Base-by-base conservation (phyloP, 1,140 invertebrate species). In the Planococcus citri region DNA sequence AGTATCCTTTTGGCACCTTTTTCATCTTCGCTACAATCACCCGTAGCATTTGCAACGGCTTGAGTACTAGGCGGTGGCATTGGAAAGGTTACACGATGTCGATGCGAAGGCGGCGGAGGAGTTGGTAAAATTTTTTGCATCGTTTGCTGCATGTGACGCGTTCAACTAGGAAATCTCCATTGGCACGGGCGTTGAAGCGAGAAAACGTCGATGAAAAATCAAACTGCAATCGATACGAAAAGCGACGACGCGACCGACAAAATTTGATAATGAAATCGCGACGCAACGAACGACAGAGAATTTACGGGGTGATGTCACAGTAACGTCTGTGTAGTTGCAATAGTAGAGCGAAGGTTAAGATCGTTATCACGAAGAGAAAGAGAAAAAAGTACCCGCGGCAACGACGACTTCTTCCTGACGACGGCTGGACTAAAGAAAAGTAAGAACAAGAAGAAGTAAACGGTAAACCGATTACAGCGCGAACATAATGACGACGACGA, bases 1-100 rank as follows among this genome's bases (percentile, higher is more conserved):
- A 89, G 80, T 37, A 88, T 86, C 74, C 87, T 85, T 75, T 88
- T 88, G 69, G 85, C 84, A 69, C 83, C 41, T 20, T 51, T 51
- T 9, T 51, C 41, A 51, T 51, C 41, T n/a, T 51, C 78, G n/a
- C 83, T 83, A 76, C 86, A 85, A 22, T 83, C 81, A 33, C 82
- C 73, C 68, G 60, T 2, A 2, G 60, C 6, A 27, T 25, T 64
- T 17, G 60, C 20, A 27, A 64, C 60, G 3, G 2, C 22, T n/a
- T 6, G 41, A 27, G 60, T 21, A 27, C 10, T 25, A 12, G 60
- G 24, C 22, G 60, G 21, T 4, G 60, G 17, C 20, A 4, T 9
- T 17, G 22, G 22, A 25, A 64, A 64, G 17, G 60, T 64, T 1
- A 64, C 60, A 10, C 60, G 60, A 25, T 64, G 60, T 64, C 60